A percentile compares a stretch with the other conserved stretches of the same genome.
These are phyloP conservation scores for Prolemur simus DNA, from an alignment of 2,113 vertebrate species.

Conservation along the genomic window DNA sequence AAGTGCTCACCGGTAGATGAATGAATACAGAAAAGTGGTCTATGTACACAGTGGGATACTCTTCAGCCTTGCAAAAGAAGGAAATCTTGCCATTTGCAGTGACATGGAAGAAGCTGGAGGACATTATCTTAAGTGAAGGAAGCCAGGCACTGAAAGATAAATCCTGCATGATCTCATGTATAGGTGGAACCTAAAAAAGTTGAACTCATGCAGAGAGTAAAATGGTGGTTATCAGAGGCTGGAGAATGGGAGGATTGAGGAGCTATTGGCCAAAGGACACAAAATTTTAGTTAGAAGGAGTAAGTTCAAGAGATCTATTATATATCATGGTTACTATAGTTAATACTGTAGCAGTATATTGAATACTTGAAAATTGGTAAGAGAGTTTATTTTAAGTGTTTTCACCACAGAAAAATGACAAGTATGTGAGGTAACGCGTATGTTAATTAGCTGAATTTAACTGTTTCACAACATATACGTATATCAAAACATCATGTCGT, in stretches of 20 bases:
- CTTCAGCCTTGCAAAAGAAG: background rate
- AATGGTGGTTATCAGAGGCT: background rate
- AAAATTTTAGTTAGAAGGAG: background rate
- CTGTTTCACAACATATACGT: background rate
- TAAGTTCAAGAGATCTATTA: background rate
- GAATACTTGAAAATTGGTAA: background rate
- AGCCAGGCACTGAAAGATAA: background rate
- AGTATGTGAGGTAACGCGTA: background rate
- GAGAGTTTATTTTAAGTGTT: background rate
- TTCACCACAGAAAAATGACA: background rate
- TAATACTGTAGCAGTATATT: background rate
- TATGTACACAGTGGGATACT: background rate
- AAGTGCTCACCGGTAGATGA: background rate
- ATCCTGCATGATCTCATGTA: background rate
- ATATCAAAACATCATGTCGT: background rate
- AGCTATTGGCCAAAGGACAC: background rate
- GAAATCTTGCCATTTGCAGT: background rate
- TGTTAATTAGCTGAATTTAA: background rate
- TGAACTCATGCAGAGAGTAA: background rate
- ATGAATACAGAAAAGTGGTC: background rate
- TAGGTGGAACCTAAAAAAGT: background rate
- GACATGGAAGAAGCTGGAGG: background rate
- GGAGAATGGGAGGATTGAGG: background rate
- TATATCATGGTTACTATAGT: background rate
- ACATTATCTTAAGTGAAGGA: background rate